Evolutionary conservation across 1,140 invertebrate genomes (phyloP).

Genomic region (Heliothis virescens): DNA sequence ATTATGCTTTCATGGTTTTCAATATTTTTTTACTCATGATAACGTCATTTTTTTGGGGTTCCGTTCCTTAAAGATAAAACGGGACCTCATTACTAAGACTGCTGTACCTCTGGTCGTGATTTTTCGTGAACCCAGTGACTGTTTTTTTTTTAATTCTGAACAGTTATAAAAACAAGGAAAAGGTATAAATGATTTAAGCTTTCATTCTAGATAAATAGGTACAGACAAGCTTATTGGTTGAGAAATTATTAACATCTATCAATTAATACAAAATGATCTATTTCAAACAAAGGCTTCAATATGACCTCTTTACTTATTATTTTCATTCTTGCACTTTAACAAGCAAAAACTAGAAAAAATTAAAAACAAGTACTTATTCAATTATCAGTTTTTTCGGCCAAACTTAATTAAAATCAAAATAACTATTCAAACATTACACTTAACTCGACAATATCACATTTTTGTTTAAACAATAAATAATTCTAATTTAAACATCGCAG

Average conservation of each 20-base stretch:
- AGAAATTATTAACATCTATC: conserved; percentile 23
- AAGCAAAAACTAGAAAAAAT: background rate
- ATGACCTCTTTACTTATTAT: background rate
- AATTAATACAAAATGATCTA: background rate
- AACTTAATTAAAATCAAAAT: conserved; percentile 9
- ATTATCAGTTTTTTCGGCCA: background rate
- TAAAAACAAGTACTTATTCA: conserved; percentile 16
- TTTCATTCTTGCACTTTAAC: background rate
- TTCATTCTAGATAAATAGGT: background rate
- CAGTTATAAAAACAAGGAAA: too few species aligned
- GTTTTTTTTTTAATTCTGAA: too few species aligned
- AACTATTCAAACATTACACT: conserved; percentile 16
- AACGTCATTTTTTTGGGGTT: too few species aligned
- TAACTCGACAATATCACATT: conserved; percentile 43
- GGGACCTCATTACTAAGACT: too few species aligned
- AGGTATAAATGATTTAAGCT: background rate
- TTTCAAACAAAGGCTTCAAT: background rate
- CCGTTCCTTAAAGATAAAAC: too few species aligned
- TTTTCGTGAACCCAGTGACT: too few species aligned
- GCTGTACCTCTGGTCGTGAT: too few species aligned
- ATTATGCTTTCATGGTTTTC: too few species aligned
- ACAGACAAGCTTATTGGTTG: background rate
- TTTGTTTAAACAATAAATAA: conserved; percentile 38
- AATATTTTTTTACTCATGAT: too few species aligned
- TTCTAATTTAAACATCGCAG: conserved; percentile 15